These are phyloP conservation scores for Nesoenas mayeri DNA, from an alignment of 2,113 vertebrate species.

Conservation along the genomic window DNA sequence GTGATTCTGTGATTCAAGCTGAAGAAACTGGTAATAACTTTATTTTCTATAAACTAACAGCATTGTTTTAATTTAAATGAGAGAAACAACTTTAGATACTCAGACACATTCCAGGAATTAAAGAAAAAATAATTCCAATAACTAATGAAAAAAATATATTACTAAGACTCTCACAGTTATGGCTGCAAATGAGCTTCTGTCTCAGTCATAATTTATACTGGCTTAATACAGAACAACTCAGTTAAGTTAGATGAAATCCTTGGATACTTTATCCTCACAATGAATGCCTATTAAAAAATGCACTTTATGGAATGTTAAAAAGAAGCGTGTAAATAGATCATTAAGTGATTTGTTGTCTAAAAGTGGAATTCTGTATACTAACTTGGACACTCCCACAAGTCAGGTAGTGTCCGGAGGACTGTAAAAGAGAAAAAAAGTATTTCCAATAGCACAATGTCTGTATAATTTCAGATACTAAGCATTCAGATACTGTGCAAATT, in stretches of 20 bases:
- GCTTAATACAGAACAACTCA: background rate
- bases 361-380: background rate
- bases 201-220: background rate
- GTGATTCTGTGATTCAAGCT: background rate
- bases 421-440: background rate
- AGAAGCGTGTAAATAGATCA: background rate
- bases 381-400: background rate
- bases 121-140: background rate
- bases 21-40: background rate
- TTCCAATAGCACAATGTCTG: background rate
- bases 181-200: background rate
- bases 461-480: background rate
- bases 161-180: background rate
- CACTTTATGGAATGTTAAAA: background rate
- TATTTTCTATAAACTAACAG: background rate
- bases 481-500: background rate
- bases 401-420: background rate
- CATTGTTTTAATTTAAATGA: background rate
- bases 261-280: background rate
- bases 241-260: background rate
- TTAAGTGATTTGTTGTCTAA: background rate
- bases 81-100: background rate
- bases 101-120: background rate
- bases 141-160: background rate
- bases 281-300: background rate